Evolutionary conservation across 2,797 vertebrate species (phyloP).

Genomic region (Bradypodion ventrale): DNA sequence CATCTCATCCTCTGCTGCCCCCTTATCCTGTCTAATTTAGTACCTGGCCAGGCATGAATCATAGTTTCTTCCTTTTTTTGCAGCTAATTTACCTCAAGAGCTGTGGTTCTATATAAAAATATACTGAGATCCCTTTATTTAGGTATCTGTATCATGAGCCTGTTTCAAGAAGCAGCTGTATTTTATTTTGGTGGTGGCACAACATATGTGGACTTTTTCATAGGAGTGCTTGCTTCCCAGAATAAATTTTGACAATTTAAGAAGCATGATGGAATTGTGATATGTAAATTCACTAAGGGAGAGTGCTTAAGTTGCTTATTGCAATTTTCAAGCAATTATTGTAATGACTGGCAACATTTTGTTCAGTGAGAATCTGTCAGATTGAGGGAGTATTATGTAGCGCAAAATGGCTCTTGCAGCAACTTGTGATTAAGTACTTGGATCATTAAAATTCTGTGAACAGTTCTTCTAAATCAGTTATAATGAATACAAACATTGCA

Average conservation of each 20-base stretch:
- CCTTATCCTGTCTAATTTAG: no score
- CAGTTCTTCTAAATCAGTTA: background rate
- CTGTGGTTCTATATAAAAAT: background rate
- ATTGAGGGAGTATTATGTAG: background rate
- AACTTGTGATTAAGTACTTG: background rate
- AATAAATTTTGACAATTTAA: conserved; percentile 6
- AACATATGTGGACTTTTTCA: background rate
- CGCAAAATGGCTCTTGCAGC: conserved; percentile 3
- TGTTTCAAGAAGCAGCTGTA: background rate
- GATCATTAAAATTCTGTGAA: background rate
- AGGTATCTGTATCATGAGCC: background rate
- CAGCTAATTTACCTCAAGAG: background rate
- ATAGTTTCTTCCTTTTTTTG: background rate
- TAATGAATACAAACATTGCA: conserved; percentile 3
- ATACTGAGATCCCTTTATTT: background rate
- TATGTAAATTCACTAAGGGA: conserved; percentile 1
- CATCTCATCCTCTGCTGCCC: no score
- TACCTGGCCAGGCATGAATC: background rate
- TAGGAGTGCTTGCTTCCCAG: background rate
- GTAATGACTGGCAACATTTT: background rate
- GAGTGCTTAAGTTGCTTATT: background rate
- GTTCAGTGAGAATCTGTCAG: background rate
- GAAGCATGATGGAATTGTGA: background rate
- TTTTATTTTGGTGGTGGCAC: background rate
- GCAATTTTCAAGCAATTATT: background rate